Evolutionary conservation across 2,113 vertebrate species (phyloP).

Genomic region (Pungitius pungitius): DNA sequence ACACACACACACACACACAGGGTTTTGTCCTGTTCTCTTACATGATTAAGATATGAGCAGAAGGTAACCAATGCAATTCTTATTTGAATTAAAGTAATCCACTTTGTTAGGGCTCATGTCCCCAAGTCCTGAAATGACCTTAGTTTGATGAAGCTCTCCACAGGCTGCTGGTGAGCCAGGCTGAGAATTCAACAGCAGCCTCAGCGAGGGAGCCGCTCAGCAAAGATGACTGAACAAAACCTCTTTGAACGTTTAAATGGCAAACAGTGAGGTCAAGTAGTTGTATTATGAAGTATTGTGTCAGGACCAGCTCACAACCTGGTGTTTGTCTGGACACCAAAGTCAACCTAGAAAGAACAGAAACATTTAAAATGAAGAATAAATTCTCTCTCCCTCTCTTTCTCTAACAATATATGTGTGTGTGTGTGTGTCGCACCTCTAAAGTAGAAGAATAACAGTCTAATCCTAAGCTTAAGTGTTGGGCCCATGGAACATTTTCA

Average conservation of each 20-base stretch:
- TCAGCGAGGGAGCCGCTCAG: background rate
- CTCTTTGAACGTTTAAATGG: conserved; percentile 17
- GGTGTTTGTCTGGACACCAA: background rate
- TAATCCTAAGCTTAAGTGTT: conserved; percentile 4
- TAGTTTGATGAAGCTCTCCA: conserved; percentile 35
- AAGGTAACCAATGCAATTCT: conserved; percentile 24
- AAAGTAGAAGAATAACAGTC: conserved; percentile 8
- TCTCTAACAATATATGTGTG: conserved; percentile 28
- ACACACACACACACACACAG: conserved; percentile 11
- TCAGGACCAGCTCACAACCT: conserved; percentile 3
- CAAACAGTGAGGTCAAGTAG: background rate
- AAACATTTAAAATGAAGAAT: background rate
- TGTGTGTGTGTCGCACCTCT: background rate
- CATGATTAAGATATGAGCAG: conserved; percentile 33
- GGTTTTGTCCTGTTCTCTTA: conserved; percentile 22
- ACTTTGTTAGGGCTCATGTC: conserved; percentile 43
- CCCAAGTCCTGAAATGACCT: conserved; percentile 50
- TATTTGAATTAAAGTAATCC: conserved; percentile 54
- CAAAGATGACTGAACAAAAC: conserved; percentile 26
- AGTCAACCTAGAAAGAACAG: conserved; percentile 18
- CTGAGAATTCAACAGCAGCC: conserved; percentile 5
- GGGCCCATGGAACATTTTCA: background rate
- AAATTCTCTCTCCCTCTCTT: conserved; percentile 15
- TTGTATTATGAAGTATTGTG: background rate
- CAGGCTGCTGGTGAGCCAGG: conserved; percentile 23